Base-by-base conservation (phyloP, 2,113 vertebrate genomes). In the Melozone crissalis region DNA sequence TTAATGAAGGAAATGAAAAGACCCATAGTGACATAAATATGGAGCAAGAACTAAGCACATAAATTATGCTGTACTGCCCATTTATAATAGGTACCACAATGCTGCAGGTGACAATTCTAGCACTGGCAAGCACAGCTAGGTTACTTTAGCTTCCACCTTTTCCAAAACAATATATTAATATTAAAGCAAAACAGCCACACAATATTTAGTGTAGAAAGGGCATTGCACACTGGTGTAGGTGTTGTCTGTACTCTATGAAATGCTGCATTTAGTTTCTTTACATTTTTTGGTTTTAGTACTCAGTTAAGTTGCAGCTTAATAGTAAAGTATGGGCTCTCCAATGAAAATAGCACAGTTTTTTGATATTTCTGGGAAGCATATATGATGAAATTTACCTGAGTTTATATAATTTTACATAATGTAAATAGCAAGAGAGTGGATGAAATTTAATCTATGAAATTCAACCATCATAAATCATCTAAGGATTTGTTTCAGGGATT, bases 401-500 rank as follows among this genome's bases (percentile, higher is more conserved):
- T 58, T 92, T 63, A 51, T 73, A 22, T 54, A 67, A 69, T 91
- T 90, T 94, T 86, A 67, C 35, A 72, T 93, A 91, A 96, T 39
- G 9, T 47, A 92, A 97, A 95, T 95, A 86, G 13, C 3, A 28
- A 94, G 62, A 94, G 63, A 82, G 27, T 81, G 66, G 35, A 6
- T 84, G 54, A 91, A 97, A 94, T 95, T 92, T 96, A 95, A 97
- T 92, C 21, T 84, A 27, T 89, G 44, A 93, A 90, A 82, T 84
- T 79, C 89, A 95, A 97, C 84, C 41, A 85, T 86, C 62, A 73
- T 92, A 94, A 97, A 96, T 96, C 81, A 94, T 91, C 39, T 52
- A 76, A 49, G 28, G 4, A 2, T 7, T 83, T 69, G 14, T 68
- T 89, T 44, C 54, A 39, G 3, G 0, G 0, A 5, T 0, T 14